A percentile compares a stretch with the other conserved stretches of the same genome.
Conservation (phyloP, 92 coral and sea anemone genomes). For the Paragorgia papillata region DNA sequence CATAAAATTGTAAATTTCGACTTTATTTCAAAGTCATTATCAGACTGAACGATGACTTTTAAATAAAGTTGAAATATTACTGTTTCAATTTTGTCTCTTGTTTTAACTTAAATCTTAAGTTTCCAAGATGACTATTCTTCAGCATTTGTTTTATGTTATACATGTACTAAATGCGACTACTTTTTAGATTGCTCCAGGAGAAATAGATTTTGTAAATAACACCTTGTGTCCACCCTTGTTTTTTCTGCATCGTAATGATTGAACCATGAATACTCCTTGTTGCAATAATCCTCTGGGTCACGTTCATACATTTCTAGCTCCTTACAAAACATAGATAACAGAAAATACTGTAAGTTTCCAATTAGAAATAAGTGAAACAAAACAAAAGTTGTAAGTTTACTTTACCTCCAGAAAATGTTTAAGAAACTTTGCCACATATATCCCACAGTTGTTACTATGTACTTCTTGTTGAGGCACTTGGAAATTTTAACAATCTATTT, state of each 20-base stretch:
- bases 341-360: background rate
- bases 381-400: background rate
- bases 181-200: background rate
- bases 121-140: background rate
- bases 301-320: conserved; percentile 10
- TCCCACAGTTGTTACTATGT: conserved; percentile 1
- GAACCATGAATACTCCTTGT: conserved; percentile 9
- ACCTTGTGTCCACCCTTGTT: background rate
- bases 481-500: background rate
- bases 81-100: background rate
- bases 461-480: conserved; percentile 23
- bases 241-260: conserved; percentile 14
- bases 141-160: background rate
- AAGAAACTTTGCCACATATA: too few relatives aligned
- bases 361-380: background rate
- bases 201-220: background rate
- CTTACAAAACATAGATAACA: background rate
- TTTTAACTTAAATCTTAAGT: too few relatives aligned
- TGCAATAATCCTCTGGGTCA: background rate
- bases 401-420: conserved; percentile 10
- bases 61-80: too few relatives aligned
- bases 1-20: too few relatives aligned
- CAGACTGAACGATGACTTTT: too few relatives aligned
- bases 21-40: too few relatives aligned
- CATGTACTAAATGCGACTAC: background rate